These are phyloP conservation scores for Psittacus erithacus DNA, from an alignment of 2,113 vertebrate species.

Conservation along the genomic window DNA sequence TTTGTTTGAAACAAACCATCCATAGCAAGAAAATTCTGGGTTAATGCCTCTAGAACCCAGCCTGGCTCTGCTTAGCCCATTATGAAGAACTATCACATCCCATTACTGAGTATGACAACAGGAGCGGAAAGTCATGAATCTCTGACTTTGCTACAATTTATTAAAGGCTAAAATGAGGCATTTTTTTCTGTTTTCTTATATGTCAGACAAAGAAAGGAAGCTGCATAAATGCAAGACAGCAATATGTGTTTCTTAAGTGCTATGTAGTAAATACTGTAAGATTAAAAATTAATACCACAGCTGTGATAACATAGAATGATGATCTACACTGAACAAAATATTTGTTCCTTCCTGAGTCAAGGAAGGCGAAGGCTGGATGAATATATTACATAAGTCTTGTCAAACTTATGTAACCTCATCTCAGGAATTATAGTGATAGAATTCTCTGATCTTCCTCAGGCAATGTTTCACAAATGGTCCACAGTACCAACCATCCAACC, in stretches of 20 bases:
- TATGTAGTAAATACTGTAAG: not conserved
- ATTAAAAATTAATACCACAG: not conserved
- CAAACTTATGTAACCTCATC: not conserved
- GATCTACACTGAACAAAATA: not conserved
- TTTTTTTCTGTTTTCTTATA: not conserved
- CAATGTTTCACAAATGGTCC: not conserved
- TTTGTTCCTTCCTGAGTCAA: not conserved
- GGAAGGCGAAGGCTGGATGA: not conserved
- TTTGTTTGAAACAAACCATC: not conserved
- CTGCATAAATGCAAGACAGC: not conserved
- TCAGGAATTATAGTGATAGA: not conserved
- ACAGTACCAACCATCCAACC: not conserved
- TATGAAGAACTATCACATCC: not conserved
- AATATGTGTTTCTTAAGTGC: not conserved
- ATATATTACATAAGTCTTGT: not conserved
- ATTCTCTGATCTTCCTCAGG: not conserved
- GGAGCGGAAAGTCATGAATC: not conserved
- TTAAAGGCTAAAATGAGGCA: not conserved
- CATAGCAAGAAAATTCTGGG: slow-evolving; percentile 23
- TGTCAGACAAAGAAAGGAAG: not conserved
- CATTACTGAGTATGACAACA: not conserved
- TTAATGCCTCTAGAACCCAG: not conserved
- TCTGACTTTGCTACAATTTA: not conserved
- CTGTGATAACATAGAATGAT: not conserved
- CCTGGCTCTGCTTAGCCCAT: not conserved